These are phyloP conservation scores for Pyrocephalus nanus DNA, from an alignment of 2,797 vertebrate species.

Conservation along the genomic window DNA sequence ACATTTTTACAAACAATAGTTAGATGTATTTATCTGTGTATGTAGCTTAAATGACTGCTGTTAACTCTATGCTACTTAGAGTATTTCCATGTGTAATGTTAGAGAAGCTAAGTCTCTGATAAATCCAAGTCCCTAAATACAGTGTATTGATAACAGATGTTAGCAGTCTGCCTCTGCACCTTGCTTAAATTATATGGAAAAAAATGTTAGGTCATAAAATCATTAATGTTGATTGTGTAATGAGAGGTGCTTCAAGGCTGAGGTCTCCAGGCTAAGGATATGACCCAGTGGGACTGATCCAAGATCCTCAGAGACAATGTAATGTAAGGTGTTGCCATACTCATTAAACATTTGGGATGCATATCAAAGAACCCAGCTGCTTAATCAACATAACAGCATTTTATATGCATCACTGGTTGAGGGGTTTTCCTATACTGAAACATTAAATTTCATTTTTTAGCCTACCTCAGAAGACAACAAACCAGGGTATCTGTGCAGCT, in stretches of 20 bases:
- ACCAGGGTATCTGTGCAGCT: neutral
- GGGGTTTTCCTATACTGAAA: neutral
- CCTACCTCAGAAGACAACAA: neutral
- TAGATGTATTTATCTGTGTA: neutral
- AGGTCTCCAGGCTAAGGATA: slow-evolving; percentile 6
- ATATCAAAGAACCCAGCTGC: slow-evolving; percentile 15
- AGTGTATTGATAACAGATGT: slow-evolving; percentile 49
- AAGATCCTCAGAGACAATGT: slow-evolving; percentile 19
- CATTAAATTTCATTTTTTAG: neutral
- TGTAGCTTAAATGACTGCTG: slow-evolving; percentile 26
- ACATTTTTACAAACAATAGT: neutral
- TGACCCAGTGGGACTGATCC: slow-evolving; percentile 9
- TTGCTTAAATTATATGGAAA: slow-evolving; percentile 39
- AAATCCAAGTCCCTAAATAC: slow-evolving; percentile 18
- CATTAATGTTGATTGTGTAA: slow-evolving; percentile 43
- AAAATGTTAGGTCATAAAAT: slow-evolving; percentile 52
- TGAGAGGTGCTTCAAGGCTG: slow-evolving; percentile 32
- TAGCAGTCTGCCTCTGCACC: slow-evolving; percentile 11
- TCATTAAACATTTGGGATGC: slow-evolving; percentile 43
- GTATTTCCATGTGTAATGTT: neutral
- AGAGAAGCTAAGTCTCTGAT: slow-evolving; percentile 23
- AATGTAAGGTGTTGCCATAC: slow-evolving; percentile 26
- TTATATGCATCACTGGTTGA: slow-evolving; percentile 26
- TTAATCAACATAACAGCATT: slow-evolving; percentile 34
- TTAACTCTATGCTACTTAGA: slow-evolving; percentile 20